These are phyloP conservation scores for Limnothrissa miodon DNA, from an alignment of 2,113 vertebrate species.

Conservation along the genomic window DNA sequence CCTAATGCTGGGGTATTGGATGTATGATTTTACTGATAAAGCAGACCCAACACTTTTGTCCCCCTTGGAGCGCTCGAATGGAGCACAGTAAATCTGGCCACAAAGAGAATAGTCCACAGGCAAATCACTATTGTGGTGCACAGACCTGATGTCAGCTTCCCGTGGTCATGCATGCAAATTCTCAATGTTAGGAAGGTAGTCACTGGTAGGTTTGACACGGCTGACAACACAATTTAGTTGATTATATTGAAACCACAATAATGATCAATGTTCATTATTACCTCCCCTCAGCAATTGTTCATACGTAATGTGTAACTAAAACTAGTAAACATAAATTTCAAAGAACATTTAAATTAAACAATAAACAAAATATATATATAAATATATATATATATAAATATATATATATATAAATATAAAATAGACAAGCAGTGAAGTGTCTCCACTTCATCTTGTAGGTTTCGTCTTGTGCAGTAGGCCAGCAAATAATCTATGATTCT, in stretches of 20 bases:
- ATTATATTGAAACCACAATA: background rate
- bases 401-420: too few relatives aligned
- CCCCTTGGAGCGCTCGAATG: background rate
- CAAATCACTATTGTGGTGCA: slow-evolving; percentile 60
- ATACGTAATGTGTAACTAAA: too few relatives aligned
- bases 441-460: too few relatives aligned
- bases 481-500: too few relatives aligned
- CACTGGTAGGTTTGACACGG: background rate
- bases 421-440: too few relatives aligned
- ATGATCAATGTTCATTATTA: background rate
- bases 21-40: background rate
- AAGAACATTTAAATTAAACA: too few relatives aligned
- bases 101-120: slow-evolving; percentile 41
- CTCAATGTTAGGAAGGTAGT: background rate
- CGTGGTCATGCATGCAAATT: slow-evolving; percentile 69
- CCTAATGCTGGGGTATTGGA: background rate
- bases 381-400: too few relatives aligned
- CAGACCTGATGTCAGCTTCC: slow-evolving; percentile 39
- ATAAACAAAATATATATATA: too few relatives aligned
- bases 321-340: too few relatives aligned
- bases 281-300: background rate
- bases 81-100: background rate
- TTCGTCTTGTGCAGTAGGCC: too few relatives aligned
- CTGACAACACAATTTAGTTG: background rate
- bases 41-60: background rate